These are phyloP conservation scores for Sterna hirundo DNA, from an alignment of 2,113 vertebrate species.

Conservation along the genomic window DNA sequence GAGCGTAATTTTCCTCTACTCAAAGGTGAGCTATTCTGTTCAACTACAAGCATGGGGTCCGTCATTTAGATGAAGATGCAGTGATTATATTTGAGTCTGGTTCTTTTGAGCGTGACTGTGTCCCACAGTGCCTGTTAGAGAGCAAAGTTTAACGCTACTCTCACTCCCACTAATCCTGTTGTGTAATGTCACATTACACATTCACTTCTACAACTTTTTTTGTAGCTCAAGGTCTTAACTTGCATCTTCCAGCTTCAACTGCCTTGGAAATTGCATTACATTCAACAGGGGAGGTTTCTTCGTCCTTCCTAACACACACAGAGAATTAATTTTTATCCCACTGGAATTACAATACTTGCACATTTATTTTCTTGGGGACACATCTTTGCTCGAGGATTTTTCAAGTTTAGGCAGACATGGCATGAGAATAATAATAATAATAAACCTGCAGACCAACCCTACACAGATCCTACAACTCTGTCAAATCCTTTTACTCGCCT, in stretches of 20 bases:
- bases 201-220: neutral
- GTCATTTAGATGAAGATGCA: neutral
- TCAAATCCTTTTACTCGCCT: neutral
- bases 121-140: neutral
- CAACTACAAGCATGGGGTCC: neutral
- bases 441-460: neutral
- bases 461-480: neutral
- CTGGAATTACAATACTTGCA: neutral
- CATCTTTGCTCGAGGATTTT: neutral
- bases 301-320: neutral
- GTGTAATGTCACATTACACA: neutral
- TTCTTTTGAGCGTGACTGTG: neutral
- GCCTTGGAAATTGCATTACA: neutral
- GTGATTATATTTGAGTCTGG: neutral
- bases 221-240: neutral
- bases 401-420: neutral
- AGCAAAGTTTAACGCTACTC: neutral
- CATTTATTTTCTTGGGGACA: neutral
- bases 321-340: neutral
- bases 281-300: neutral
- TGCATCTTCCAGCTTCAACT: neutral
- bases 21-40: neutral
- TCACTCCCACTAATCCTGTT: slow-evolving; percentile 3
- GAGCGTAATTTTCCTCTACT: neutral
- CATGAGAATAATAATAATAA: neutral